Base-by-base conservation (phyloP, 2,888 invertebrate species). In the Limenitis arthemis region DNA sequence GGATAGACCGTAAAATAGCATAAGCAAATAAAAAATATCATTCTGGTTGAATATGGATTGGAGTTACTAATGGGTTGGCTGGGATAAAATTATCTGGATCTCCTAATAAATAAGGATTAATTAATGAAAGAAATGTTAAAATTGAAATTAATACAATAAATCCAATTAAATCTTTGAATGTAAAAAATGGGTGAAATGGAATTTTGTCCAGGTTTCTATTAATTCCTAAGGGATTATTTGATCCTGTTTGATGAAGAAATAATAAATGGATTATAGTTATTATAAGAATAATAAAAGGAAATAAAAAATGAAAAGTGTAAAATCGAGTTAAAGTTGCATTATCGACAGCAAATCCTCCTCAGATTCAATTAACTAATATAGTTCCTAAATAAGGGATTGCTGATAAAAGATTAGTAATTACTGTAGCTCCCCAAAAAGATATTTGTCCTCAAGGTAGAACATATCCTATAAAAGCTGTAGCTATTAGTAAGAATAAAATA, bases 21-120 rank as follows among this genome's bases (percentile, higher is more conserved):
- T 94, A 94, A 9, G 93, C 93, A 87, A 93, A 94, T 86, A 94
- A 74, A 67, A 94, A 94, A 74, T 94, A 94, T 90, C 93, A 94
- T 89, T 94, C 94, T 42, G 93, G 93, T 88, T 94, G 91, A 84
- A 94, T 94, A 70, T 93, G 93, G 6, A 88, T 72, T 0, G 93
- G 93, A 0, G 93, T 93, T 11, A 90, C 86, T 82, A 92, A 66
- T 0, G 91, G 88, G 60, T 92, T 91, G 5, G 91, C 92, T 0
- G 89, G 89, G 20, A 88, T 90, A 80, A 92, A 94, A 80, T 93
- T 94, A 84, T 93, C 93, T 0, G 91, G 90, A 31, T 93, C 92
- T 62, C 89, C 87, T 71, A 93, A 64, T 69, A 90, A 57, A 64
- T 89, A 88, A 0, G 92, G 92, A 5, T 76, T 80, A 56, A 73